These are phyloP conservation scores for Drosophila melanica DNA, from an alignment of 1,140 invertebrate species.

Conservation along the genomic window DNA sequence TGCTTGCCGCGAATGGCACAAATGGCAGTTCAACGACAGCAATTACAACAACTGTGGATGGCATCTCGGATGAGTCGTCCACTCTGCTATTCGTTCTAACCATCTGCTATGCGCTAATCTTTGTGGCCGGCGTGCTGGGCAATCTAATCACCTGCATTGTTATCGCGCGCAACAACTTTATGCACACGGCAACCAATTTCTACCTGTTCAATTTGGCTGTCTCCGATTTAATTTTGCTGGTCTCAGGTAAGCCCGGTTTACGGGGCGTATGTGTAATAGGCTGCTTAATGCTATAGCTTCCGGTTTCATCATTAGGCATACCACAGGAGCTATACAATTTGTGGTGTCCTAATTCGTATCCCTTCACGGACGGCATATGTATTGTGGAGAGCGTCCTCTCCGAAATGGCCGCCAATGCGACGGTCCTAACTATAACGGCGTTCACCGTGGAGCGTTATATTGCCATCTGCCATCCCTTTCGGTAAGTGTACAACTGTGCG, in stretches of 20 bases:
- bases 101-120: conserved; percentile 90
- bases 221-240: conserved; percentile 92
- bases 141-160: conserved; percentile 94
- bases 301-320: conserved; percentile 84
- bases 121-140: conserved; percentile 91
- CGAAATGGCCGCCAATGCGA: conserved; percentile 94
- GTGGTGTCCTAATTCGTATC: conserved; percentile 90
- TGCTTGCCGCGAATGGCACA: conserved; percentile 52
- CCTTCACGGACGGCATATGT: conserved; percentile 91
- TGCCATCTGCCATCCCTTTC: conserved; percentile 91
- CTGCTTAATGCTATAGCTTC: neutral
- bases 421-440: conserved; percentile 94
- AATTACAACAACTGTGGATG: neutral
- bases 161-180: conserved; percentile 90
- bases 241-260: conserved; percentile 83
- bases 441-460: conserved; percentile 93
- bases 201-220: conserved; percentile 94
- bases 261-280: conserved; percentile 47
- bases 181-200: conserved; percentile 93
- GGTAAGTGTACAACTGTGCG: conserved; percentile 68
- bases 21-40: conserved; percentile 47
- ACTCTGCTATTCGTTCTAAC: conserved; percentile 87
- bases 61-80: conserved; percentile 83
- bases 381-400: conserved; percentile 89
- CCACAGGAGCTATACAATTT: conserved; percentile 91